Base-by-base conservation (phyloP, 2,113 vertebrate genomes). In the Eira barbara region DNA sequence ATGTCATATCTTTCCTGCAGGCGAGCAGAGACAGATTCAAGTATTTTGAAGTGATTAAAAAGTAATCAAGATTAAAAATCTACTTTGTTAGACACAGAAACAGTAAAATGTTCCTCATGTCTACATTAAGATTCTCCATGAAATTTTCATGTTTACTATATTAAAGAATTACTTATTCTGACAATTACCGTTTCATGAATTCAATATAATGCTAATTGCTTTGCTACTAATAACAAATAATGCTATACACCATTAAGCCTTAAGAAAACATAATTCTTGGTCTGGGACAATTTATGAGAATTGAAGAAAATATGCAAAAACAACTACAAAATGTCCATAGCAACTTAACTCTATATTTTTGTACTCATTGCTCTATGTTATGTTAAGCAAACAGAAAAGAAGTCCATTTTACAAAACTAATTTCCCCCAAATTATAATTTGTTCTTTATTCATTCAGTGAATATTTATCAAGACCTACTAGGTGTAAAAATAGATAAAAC, bases 101-200 rank as follows among this genome's bases (percentile, higher is more conserved):
- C n/a, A 95, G 83, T 89, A 83, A 94, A 79, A 83, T 74, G 3
- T 90, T 14, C 59, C 39, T 87, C 25, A n/a, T 25, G 27, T 15
- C 49, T 93, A 95, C 25, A 97, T 89, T 93, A 81, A 94, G 15
- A 31, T 86, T 65, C 20, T 81, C 96, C 39, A 93, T 97, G 93
- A 97, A 96, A 95, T 82, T 57, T 45, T 92, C 47, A 59, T 93
- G 45, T 39, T 84, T 92, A 36, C 89, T 83, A 61, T 87, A 74
- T 92, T 89, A 96, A 87, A 86, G 34, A 80, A 91, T 94, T 91
- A 86, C 55, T 93, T 96, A 87, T 81, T 61, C 86, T 95, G 82
- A 91, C 81, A 59, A 61, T 73, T 78, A 73, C 21, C 59, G 36
- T 76, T 76, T 96, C 84, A 93, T 29, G 18, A 91, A 96, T 78